Percentiles rank a stretch among this genome's conserved stretches.
These are phyloP conservation scores for Laticauda colubrina DNA, from an alignment of 2,113 vertebrate genomes.

Conservation along the genomic window DNA sequence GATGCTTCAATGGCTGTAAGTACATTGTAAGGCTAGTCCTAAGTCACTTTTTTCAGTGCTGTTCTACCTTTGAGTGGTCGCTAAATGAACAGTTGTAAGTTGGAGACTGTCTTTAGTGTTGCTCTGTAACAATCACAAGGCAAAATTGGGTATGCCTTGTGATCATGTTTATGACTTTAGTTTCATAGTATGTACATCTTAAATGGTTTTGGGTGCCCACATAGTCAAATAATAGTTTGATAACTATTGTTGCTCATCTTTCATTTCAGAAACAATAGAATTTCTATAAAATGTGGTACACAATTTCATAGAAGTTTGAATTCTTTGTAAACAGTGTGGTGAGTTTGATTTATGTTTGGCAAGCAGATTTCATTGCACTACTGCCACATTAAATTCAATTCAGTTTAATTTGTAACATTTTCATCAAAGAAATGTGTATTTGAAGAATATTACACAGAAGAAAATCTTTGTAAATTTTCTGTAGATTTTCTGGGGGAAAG, in stretches of 20 bases:
- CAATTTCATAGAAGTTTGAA: constrained; percentile 28
- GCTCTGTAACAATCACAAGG: neutral
- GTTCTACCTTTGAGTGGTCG: neutral
- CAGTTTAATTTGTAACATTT: neutral
- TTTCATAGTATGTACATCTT: constrained; percentile 15
- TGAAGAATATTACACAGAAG: neutral
- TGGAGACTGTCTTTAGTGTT: neutral
- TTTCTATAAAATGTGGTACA: constrained; percentile 31
- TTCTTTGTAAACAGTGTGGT: neutral
- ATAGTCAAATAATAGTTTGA: constrained; percentile 20
- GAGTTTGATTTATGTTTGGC: constrained; percentile 21
- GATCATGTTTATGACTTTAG: neutral
- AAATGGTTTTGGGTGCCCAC: constrained; percentile 19
- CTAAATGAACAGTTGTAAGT: neutral
- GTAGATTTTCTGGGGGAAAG: neutral
- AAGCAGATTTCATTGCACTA: constrained; percentile 12
- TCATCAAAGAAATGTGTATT: neutral
- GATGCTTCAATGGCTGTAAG: neutral
- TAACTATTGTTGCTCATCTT: constrained; percentile 10
- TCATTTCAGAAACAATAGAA: constrained; percentile 17
- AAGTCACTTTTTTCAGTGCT: neutral
- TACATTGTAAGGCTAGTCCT: neutral
- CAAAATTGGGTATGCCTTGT: neutral
- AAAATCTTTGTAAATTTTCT: neutral
- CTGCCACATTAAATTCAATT: neutral